A percentile compares a stretch with the other conserved stretches of the same genome.
Evolutionary conservation across 2,888 invertebrate genomes (phyloP).

Genomic region (Congeria kusceri): DNA sequence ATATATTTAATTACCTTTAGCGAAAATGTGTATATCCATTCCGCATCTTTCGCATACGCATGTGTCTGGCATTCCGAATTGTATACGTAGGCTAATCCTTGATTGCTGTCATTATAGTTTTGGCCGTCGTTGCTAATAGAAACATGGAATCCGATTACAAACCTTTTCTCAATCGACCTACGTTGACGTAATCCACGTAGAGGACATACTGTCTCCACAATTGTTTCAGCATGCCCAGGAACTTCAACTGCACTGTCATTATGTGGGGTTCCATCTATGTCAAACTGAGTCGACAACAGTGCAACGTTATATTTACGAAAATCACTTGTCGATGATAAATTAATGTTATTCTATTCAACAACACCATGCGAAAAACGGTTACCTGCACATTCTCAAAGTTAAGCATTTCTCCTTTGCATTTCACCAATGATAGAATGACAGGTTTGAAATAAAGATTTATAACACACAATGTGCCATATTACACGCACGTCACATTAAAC

Average conservation of each 20-base stretch:
- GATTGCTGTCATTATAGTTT: constrained; percentile 1
- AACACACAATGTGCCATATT: too few species aligned
- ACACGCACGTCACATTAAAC: too few species aligned
- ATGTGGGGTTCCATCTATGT: not conserved
- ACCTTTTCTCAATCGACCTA: not conserved
- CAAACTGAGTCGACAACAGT: not conserved
- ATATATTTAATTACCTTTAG: constrained; percentile 2
- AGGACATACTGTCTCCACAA: constrained; percentile 31
- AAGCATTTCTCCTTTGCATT: too few species aligned
- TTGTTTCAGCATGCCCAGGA: constrained; percentile 19
- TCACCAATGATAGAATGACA: too few species aligned
- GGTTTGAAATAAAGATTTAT: too few species aligned
- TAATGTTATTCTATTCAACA: too few species aligned
- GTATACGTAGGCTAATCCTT: constrained; percentile 18
- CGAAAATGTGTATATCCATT: constrained; percentile 2
- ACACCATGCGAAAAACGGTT: too few species aligned
- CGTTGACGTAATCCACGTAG: not conserved
- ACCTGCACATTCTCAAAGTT: too few species aligned
- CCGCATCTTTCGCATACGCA: not conserved
- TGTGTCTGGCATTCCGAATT: constrained; percentile 21
- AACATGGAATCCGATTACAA: constrained; percentile 18
- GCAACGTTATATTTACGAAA: too few species aligned
- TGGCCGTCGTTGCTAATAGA: constrained; percentile 32
- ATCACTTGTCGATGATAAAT: too few species aligned
- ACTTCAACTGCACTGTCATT: not conserved